phyloP scores from a whole-genome alignment of 2,797 vertebrate genomes.

The Cyclura pinguis region DNA sequence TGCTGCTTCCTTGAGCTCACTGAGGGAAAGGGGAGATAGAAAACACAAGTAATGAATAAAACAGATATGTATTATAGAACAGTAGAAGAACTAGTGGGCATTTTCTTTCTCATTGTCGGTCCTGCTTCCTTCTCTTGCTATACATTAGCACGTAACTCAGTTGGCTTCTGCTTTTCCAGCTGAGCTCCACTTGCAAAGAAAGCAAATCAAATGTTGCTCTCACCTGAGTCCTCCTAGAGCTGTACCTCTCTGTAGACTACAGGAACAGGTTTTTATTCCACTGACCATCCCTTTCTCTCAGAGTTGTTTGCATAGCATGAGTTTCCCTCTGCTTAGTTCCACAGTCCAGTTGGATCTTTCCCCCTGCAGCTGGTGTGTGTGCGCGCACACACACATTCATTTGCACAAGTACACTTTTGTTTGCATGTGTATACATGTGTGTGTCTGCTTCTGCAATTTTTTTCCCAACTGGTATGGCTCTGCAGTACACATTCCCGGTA shows the following conservation, averaged over 20 bases:
- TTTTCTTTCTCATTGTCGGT: background rate
- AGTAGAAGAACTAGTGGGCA: background rate
- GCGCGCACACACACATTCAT: too few relatives aligned
- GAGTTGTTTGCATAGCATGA: background rate
- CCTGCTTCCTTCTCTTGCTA: background rate
- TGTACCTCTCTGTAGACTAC: background rate
- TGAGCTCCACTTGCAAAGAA: background rate
- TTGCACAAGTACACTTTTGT: too few relatives aligned
- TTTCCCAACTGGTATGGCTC: background rate
- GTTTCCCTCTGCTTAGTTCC: background rate
- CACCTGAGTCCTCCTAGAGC: background rate
- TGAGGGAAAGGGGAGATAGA: too few relatives aligned
- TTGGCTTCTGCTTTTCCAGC: background rate
- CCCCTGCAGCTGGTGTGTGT: background rate
- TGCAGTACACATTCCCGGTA: background rate
- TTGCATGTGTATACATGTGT: background rate
- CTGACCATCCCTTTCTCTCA: too few relatives aligned
- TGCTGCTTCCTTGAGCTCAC: too few relatives aligned
- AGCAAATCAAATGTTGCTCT: background rate
- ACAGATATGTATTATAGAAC: background rate
- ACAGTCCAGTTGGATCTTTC: background rate
- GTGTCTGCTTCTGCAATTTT: too few relatives aligned
- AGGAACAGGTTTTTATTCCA: too few relatives aligned
- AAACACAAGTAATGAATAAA: too few relatives aligned
- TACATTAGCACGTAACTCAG: background rate